Conservation (phyloP, 2,888 invertebrate species). For the Philaethria dido region DNA sequence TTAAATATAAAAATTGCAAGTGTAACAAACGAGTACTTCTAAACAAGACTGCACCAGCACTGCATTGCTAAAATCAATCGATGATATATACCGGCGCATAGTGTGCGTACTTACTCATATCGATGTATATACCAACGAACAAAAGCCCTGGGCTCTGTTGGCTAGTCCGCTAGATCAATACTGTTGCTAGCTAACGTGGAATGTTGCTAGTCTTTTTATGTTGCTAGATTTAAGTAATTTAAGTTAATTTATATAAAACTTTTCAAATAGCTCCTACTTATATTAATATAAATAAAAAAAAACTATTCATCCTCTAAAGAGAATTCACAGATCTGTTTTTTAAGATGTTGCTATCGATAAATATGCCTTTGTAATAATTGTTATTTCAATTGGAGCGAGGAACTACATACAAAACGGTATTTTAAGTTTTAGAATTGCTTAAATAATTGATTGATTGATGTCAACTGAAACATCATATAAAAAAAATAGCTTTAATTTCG, state of each 20-base stretch:
- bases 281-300: background rate
- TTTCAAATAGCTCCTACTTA: background rate
- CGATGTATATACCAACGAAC: constrained; percentile 10
- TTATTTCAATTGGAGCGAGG: background rate
- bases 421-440: too few species aligned
- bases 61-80: constrained; percentile 16
- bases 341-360: background rate
- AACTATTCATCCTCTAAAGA: background rate
- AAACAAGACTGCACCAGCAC: constrained; percentile 16
- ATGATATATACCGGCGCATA: constrained; percentile 12
- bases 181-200: background rate
- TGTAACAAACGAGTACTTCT: background rate
- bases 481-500: too few species aligned
- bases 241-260: background rate
- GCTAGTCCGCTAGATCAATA: constrained; percentile 3
- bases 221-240: background rate
- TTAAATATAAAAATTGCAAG: background rate
- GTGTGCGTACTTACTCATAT: constrained; percentile 10
- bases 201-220: constrained; percentile 19
- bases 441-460: too few species aligned
- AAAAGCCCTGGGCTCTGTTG: background rate
- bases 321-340: background rate
- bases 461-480: too few species aligned
- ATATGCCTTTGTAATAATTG: background rate
- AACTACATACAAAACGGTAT: background rate